Percentiles rank a stretch among this genome's conserved stretches.
phyloP scores from a whole-genome alignment of 2,888 invertebrate species.

The Geophilus truncorum region DNA sequence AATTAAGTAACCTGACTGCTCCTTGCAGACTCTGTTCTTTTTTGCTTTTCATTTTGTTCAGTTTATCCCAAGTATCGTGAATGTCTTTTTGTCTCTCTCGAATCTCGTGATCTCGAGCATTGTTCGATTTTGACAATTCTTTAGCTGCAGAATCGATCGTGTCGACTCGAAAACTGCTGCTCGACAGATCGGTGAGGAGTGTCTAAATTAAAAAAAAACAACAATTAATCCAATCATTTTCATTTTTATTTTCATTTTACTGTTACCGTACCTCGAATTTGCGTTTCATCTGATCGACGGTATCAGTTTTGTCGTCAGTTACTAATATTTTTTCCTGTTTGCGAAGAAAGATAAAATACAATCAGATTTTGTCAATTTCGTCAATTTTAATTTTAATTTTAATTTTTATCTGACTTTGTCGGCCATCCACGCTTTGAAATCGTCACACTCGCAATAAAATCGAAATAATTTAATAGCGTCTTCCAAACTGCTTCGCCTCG shows the following conservation, averaged over 20 bases:
- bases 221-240: background rate
- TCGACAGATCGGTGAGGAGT: slow-evolving; percentile 90
- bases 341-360: slow-evolving; percentile 33
- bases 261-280: slow-evolving; percentile 73
- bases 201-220: slow-evolving; percentile 54
- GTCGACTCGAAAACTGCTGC: slow-evolving; percentile 84
- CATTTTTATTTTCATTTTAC: background rate
- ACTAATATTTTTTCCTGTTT: slow-evolving; percentile 69
- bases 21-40: slow-evolving; percentile 89
- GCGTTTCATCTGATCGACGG: slow-evolving; percentile 85
- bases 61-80: slow-evolving; percentile 79
- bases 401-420: slow-evolving; percentile 71
- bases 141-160: slow-evolving; percentile 81
- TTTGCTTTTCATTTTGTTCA: slow-evolving; percentile 78
- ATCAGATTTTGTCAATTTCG: background rate
- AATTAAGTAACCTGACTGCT: slow-evolving; percentile 67
- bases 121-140: too few relatives aligned
- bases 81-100: slow-evolving; percentile 72
- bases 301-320: slow-evolving; percentile 76
- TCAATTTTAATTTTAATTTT: too few relatives aligned
- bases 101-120: too few relatives aligned
- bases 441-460: slow-evolving; percentile 94
- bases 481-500: slow-evolving; percentile 75
- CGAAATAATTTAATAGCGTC: slow-evolving; percentile 88
- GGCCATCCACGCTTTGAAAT: slow-evolving; percentile 95